phyloP scores from a whole-genome alignment of 2,888 invertebrate species.

The Lucinisca nassula region DNA sequence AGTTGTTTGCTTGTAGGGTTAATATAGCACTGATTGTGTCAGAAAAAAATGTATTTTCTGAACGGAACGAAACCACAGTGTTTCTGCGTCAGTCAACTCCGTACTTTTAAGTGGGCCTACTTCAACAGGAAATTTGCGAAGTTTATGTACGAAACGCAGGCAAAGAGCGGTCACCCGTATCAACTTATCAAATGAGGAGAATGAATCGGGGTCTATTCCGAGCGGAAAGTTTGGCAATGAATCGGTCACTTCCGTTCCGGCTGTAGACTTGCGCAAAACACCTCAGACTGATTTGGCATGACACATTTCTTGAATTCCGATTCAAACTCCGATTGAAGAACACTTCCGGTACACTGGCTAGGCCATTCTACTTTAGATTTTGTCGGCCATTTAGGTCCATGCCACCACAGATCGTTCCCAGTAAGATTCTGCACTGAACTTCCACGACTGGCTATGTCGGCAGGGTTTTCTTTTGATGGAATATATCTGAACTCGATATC shows the following conservation, averaged over 20 bases:
- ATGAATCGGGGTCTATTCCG: neutral
- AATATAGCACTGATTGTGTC: no score
- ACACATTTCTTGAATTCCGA: neutral
- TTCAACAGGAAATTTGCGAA: neutral
- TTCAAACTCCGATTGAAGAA: neutral
- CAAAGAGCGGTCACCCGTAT: constrained; percentile 34
- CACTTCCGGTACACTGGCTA: neutral
- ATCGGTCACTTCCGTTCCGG: neutral
- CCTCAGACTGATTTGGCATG: neutral
- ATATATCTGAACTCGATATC: neutral
- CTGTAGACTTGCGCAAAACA: neutral
- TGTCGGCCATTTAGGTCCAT: constrained; percentile 13
- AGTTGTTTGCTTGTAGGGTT: no score
- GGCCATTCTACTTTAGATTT: neutral
- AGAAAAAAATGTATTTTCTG: no score
- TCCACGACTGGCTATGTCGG: constrained; percentile 9
- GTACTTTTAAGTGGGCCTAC: constrained; percentile 14
- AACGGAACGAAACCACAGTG: no score
- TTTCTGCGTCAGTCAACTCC: constrained; percentile 30
- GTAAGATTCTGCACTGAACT: neutral
- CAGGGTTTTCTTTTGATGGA: neutral
- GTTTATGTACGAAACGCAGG: constrained; percentile 29
- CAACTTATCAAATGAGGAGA: constrained; percentile 25
- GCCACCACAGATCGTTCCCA: constrained; percentile 13
- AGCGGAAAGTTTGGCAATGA: neutral